Conservation (phyloP, 2,797 vertebrate genomes). For the Brotogeris chrysoptera region DNA sequence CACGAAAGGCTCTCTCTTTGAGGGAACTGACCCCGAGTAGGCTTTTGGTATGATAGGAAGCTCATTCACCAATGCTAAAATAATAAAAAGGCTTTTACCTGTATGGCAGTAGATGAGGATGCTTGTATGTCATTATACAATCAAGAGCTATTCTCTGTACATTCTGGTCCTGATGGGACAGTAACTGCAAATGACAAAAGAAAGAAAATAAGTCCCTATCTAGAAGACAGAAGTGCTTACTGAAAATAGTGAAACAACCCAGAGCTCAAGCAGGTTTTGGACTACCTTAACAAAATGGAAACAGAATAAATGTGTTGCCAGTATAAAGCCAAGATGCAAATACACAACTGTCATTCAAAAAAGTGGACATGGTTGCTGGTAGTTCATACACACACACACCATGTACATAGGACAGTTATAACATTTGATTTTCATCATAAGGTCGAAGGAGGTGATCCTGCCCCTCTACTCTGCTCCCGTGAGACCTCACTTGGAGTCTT, state of each 20-base stretch:
- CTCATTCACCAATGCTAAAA: background rate
- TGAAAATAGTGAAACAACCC: background rate
- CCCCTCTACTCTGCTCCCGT: background rate
- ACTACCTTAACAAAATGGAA: background rate
- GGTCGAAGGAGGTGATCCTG: background rate
- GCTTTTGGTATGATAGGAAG: background rate
- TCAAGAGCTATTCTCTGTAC: conserved; percentile 91
- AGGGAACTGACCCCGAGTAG: background rate
- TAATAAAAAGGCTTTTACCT: conserved; percentile 79
- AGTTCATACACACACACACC: background rate
- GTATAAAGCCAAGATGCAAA: background rate
- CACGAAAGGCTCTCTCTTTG: background rate
- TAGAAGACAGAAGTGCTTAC: background rate
- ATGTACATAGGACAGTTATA: background rate
- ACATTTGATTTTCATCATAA: background rate
- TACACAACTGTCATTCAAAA: background rate
- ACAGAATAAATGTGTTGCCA: background rate
- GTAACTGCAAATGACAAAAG: conserved; percentile 77
- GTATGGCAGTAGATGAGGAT: conserved; percentile 88
- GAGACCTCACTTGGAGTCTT: background rate
- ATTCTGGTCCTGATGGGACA: conserved; percentile 92
- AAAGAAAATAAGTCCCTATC: background rate
- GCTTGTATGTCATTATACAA: conserved; percentile 92
- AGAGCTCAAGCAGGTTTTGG: background rate
- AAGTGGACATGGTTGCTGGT: background rate